Evolutionary conservation across 2,888 invertebrate genomes (phyloP), one percentile per base, ranked within the genome.

Genomic region (Chouioia cunea): DNA sequence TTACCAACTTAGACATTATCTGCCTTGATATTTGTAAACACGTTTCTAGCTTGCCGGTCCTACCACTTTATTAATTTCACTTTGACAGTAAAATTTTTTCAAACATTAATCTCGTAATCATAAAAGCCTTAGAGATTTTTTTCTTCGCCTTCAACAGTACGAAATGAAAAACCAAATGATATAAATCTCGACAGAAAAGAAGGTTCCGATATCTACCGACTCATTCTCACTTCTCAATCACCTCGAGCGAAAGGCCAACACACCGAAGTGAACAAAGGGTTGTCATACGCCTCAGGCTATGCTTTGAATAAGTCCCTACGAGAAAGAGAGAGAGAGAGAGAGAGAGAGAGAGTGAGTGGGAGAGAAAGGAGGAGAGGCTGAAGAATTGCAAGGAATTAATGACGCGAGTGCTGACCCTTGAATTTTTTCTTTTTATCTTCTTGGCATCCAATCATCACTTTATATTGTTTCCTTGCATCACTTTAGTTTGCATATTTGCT

Each of bases 371-470:
- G 54, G 57, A 23, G 50, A 56, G 46, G 59, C 47, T 59, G 57
- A 27, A 56, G 1, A 6, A 36, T 27, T 57, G 16, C 43, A 36
- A 53, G 57, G 64, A 66, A 70, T 71, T 73, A 71, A 71, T 69
- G 65, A 69, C 68, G 53, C 57, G 64, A 67, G 44, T 74, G 73
- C 71, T 68, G 69, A 74, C 71, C 71, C 56, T 0, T n/a, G 57
- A 14, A 48, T 18, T 68, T 56, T 6, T 64, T n/a, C 12, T 44
- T 65, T 65, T 20, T 50, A 36, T 47, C 16, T 12, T 22, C 52
- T n/a, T 44, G 48, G 36, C 44, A 12, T 22, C 27, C 36, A 63
- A 57, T 63, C 68, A 43, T 68, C 68, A 57, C 27, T 68, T 68
- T 54, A 23, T 48, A 63, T 68, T 68, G 68, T 68, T 56, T 52